Conservation (phyloP, 2,797 vertebrate species). For the Delichon dasypus region DNA sequence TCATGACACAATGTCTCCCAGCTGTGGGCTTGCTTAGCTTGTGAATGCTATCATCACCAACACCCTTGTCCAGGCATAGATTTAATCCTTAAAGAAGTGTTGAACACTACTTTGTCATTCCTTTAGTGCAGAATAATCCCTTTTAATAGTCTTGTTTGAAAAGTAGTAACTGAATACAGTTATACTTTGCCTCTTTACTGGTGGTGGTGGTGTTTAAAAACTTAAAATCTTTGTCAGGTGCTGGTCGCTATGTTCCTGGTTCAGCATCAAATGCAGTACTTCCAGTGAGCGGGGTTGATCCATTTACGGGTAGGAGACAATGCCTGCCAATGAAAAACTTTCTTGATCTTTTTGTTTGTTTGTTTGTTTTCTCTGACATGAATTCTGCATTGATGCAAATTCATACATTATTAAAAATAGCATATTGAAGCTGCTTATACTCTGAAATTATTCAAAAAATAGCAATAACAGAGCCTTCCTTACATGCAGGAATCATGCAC, state of each 20-base stretch:
- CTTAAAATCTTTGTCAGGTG: constrained; percentile 63
- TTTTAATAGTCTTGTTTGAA: not conserved
- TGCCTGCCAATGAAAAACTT: not conserved
- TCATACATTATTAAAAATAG: not conserved
- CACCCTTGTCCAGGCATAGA: not conserved
- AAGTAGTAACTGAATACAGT: not conserved
- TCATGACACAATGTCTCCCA: not conserved
- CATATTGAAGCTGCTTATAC: not conserved
- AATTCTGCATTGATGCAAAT: not conserved
- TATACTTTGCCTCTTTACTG: not conserved
- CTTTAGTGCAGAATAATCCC: not conserved
- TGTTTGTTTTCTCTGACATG: not conserved
- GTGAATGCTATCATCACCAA: not conserved
- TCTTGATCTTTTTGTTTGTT: not conserved
- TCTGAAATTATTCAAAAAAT: not conserved
- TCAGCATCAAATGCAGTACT: constrained; percentile 45
- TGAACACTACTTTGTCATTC: not conserved
- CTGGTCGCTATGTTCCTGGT: constrained; percentile 83
- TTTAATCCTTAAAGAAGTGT: not conserved
- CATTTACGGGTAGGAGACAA: constrained; percentile 77
- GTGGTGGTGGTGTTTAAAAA: not conserved
- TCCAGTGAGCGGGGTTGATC: constrained; percentile 69
- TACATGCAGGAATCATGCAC: not conserved
- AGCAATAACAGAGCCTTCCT: not conserved
- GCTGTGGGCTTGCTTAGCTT: not conserved